phyloP scores from a whole-genome alignment of 2,113 vertebrate genomes.

The Mystacornis crossleyi region DNA sequence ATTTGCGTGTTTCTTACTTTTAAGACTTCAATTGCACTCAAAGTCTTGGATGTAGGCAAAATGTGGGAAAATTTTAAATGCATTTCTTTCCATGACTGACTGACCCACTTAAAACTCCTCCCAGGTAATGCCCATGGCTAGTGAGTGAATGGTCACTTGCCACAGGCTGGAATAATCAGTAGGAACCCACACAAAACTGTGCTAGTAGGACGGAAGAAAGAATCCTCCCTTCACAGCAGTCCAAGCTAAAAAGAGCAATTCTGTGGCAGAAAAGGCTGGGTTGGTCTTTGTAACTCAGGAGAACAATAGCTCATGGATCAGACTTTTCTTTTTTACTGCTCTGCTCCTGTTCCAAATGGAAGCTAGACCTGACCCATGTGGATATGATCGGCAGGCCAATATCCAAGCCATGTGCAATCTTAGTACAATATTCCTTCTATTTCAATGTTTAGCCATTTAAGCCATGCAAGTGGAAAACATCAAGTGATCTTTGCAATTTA shows the following conservation, averaged over 20 bases:
- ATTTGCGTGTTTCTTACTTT: background rate
- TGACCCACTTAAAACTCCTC: background rate
- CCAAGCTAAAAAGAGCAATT: background rate
- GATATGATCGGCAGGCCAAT: background rate
- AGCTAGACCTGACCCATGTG: background rate
- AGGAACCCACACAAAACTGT: background rate
- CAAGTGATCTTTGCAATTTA: background rate
- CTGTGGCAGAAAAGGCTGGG: background rate
- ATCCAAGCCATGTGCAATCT: background rate
- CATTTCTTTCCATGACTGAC: background rate
- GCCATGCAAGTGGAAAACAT: background rate
- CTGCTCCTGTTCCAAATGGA: background rate
- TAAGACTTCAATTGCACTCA: background rate
- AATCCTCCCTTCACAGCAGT: background rate
- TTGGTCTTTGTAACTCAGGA: background rate
- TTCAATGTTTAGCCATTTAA: background rate
- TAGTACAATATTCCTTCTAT: background rate
- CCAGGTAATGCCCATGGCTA: background rate
- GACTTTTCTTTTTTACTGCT: background rate
- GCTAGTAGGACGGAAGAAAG: background rate
- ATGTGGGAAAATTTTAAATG: background rate
- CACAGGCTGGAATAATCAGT: background rate
- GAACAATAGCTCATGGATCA: background rate
- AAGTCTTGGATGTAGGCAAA: background rate
- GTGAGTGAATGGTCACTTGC: background rate